Evolutionary conservation across 2,113 vertebrate species (phyloP), one percentile per base, ranked within the genome.

Genomic region (Spermophilus dauricus): DNA sequence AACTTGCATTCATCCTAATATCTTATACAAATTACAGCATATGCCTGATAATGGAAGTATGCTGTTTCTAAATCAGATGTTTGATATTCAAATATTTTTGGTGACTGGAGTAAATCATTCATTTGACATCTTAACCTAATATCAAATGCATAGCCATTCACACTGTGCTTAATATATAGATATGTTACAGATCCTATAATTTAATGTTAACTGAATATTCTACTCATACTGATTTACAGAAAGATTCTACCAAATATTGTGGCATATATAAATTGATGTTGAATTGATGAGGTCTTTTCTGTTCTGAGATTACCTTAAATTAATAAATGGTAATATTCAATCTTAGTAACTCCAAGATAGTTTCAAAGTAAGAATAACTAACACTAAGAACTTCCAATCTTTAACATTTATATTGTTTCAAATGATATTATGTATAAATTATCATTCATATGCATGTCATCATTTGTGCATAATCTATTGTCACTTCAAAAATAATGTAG

Each of bases 51-150:
- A 90, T 39, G 18, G 18, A 56, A 56, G 56, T 56, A 51, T 51
- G 48, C 12, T 11, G 11, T 51, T 51, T 51, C 48, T 84, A 96
- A 95, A 84, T 80, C 84, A 78, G 37, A 26, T 86, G 42, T 53
- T 94, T 87, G 83, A 91, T 96, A 95, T 87, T 90, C 39, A 97
- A 73, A 91, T 45, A 92, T 91, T 95, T 95, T 39, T 81, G 90
- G 45, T 93, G 65, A 83, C 75, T 94, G 17, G 30, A 95, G 86
- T 96, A 96, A 92, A 86, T 96, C 34, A 93, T 22, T 65, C 39
- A 56, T 78, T 95, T 87, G 8, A 56, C 65, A 93, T 53, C 48
- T 84, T 93, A 95, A 80, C 81, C 86, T 91, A 87, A 4, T 63
- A 73, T 34, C 24, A 84, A 89, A 53, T 86, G 8, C 8, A n/a